Conservation (phyloP, 2,888 invertebrate species). For the Toxonevra muliebris region DNA sequence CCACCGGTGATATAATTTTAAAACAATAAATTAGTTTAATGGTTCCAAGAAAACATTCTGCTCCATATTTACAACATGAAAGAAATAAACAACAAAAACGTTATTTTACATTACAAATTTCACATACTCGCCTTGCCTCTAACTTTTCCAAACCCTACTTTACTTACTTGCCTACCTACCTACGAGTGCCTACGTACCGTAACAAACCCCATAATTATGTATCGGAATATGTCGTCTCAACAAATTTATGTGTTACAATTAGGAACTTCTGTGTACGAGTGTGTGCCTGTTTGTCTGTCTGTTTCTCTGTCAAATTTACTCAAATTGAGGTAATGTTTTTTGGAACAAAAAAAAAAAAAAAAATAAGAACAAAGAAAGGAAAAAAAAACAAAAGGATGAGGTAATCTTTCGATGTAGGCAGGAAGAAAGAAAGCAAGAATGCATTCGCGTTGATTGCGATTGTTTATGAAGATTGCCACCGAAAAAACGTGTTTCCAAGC, state of each 20-base stretch:
- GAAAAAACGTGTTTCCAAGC: constrained; percentile 54
- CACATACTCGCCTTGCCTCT: too few species aligned
- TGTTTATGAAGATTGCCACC: constrained; percentile 42
- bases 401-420: background rate
- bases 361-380: background rate
- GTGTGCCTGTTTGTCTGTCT: background rate
- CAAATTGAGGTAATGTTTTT: too few species aligned
- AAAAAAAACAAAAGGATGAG: background rate
- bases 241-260: constrained; percentile 18
- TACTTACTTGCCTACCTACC: background rate
- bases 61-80: constrained; percentile 8
- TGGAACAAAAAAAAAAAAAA: background rate
- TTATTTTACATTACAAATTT: too few species aligned
- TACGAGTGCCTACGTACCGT: background rate
- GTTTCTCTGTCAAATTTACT: background rate
- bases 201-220: background rate
- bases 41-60: constrained; percentile 20
- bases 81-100: too few species aligned
- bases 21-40: constrained; percentile 26
- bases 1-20: constrained; percentile 19
- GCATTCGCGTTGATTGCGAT: constrained; percentile 28
- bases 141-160: background rate
- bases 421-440: constrained; percentile 7
- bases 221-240: constrained; percentile 21
- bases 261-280: background rate